These are phyloP conservation scores for Myotis myotis DNA, from an alignment of 2,797 vertebrate genomes.

Conservation along the genomic window DNA sequence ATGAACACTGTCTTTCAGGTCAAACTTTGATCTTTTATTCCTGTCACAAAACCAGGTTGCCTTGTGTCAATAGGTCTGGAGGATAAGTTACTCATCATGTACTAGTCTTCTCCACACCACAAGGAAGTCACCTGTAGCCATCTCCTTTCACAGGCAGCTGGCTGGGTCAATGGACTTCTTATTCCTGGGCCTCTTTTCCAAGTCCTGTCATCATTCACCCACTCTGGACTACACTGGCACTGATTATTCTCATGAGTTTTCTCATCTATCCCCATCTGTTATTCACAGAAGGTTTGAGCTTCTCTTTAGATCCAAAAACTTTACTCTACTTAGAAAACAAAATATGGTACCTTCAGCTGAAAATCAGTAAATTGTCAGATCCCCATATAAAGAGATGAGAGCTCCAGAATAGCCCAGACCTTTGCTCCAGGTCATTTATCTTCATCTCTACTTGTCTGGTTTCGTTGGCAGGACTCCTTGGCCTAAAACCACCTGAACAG, in stretches of 20 bases:
- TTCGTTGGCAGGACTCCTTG: neutral
- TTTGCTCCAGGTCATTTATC: neutral
- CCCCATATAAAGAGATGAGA: neutral
- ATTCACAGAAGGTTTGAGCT: conserved; percentile 49
- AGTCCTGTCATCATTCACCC: neutral
- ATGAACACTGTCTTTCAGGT: neutral
- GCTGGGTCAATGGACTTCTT: neutral
- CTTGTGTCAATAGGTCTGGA: neutral
- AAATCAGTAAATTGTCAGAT: neutral
- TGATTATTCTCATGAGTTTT: neutral
- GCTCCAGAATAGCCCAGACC: neutral
- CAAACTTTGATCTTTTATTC: neutral
- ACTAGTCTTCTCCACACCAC: neutral
- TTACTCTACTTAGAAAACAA: conserved; percentile 42
- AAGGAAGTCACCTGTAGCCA: neutral
- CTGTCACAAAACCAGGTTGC: neutral
- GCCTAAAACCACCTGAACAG: neutral
- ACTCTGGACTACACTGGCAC: neutral
- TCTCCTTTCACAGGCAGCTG: neutral
- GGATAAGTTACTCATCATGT: neutral
- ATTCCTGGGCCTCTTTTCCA: neutral
- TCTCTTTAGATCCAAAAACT: conserved; percentile 41
- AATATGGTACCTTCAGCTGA: neutral
- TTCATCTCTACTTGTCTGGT: neutral
- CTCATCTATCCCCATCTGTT: conserved; percentile 47